phyloP scores from a whole-genome alignment of 2,113 vertebrate genomes.

The Peromyscus leucopus region DNA sequence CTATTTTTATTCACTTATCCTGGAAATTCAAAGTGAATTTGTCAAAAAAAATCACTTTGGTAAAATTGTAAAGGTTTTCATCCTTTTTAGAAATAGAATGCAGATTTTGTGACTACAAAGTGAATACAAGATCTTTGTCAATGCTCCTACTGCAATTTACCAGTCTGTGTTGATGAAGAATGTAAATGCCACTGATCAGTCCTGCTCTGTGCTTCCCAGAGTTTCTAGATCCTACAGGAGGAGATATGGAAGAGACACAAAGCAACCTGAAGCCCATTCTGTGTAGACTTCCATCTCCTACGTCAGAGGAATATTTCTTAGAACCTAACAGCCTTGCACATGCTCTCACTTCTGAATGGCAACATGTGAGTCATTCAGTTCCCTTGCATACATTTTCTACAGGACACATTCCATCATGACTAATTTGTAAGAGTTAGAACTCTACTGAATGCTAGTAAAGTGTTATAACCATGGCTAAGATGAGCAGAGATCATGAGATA shows the following conservation, averaged over 20 bases:
- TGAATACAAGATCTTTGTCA: neutral
- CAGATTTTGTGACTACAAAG: neutral
- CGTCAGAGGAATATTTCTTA: too few species aligned
- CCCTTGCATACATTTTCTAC: neutral
- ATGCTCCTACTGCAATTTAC: neutral
- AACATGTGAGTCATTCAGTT: neutral
- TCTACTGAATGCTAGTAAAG: slow-evolving; percentile 9
- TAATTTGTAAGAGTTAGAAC: neutral
- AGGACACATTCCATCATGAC: neutral
- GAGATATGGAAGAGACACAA: fast-evolving
- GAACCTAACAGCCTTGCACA: too few species aligned
- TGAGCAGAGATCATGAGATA: neutral
- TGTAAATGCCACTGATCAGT: neutral
- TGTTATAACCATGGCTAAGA: neutral
- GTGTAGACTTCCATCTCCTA: neutral
- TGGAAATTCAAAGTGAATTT: neutral
- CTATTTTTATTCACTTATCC: neutral
- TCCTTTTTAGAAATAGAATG: neutral
- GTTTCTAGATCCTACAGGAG: neutral
- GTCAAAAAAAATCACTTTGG: neutral
- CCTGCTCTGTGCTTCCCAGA: neutral
- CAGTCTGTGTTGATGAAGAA: neutral
- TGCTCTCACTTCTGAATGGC: neutral
- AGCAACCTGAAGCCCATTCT: too few species aligned
- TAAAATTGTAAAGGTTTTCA: neutral